Evolutionary conservation across 2,888 invertebrate species (phyloP).

Genomic region (Drosophila recens): DNA sequence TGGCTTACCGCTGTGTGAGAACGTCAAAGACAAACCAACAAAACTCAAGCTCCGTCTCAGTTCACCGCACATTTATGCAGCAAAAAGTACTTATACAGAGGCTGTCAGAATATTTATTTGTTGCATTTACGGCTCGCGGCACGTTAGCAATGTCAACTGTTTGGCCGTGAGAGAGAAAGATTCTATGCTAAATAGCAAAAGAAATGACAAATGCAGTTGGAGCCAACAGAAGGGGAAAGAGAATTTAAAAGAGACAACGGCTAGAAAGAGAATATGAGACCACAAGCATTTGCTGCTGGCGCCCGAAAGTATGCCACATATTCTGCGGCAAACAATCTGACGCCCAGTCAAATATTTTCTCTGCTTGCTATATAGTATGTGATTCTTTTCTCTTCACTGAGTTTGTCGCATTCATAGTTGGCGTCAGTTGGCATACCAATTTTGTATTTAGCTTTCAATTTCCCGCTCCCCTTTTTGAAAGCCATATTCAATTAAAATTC

Average conservation of each 20-base stretch:
- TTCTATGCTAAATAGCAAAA: slow-evolving; percentile 1
- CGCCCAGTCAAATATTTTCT: slow-evolving; percentile 22
- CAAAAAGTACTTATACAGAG: background rate
- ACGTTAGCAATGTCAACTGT: slow-evolving; percentile 51
- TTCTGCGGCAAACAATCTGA: slow-evolving; percentile 36
- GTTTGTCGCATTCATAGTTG: slow-evolving; percentile 2
- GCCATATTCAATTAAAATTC: slow-evolving; percentile 62
- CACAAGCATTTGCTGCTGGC: slow-evolving; percentile 50
- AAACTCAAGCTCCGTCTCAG: slow-evolving; percentile 18
- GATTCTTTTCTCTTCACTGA: background rate
- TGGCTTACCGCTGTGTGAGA: slow-evolving; percentile 10
- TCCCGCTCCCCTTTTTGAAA: background rate
- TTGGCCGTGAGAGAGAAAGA: background rate
- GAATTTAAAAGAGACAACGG: slow-evolving; percentile 2
- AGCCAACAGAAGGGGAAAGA: slow-evolving; percentile 14
- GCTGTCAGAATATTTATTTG: slow-evolving; percentile 28
- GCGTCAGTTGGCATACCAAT: slow-evolving; percentile 38
- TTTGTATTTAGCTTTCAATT: slow-evolving; percentile 5
- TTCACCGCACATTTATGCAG: slow-evolving; percentile 18
- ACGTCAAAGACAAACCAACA: slow-evolving; percentile 20
- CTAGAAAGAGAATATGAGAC: slow-evolving; percentile 23
- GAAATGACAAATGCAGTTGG: slow-evolving; percentile 21
- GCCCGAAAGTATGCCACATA: slow-evolving; percentile 62
- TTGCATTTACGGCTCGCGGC: slow-evolving; percentile 37
- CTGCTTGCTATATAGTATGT: background rate